Evolutionary conservation across 2,888 invertebrate genomes (phyloP).

Genomic region (Chaetoderma sp.): DNA sequence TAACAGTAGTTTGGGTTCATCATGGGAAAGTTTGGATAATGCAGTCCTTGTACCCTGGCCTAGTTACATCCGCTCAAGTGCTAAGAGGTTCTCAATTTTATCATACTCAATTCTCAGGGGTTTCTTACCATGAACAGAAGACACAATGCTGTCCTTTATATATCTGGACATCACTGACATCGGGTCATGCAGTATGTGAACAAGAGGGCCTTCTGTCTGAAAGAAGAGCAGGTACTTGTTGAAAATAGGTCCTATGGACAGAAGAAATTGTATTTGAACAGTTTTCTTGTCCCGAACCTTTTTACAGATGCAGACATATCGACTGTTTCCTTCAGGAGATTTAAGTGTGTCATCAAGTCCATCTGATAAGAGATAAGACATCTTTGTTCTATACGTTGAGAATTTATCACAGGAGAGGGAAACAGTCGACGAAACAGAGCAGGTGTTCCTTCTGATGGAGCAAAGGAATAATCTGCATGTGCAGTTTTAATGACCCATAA

Average conservation of each 20-base stretch:
- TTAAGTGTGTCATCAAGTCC: constrained; percentile 27
- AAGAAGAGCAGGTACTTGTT: constrained; percentile 29
- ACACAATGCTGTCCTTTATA: background rate
- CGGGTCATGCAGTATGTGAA: no score
- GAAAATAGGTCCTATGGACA: constrained; percentile 21
- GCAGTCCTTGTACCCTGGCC: constrained; percentile 25
- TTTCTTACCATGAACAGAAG: background rate
- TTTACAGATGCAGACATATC: constrained; percentile 28
- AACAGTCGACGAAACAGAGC: constrained; percentile 28
- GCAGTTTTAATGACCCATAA: constrained; percentile 30
- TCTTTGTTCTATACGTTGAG: constrained; percentile 29
- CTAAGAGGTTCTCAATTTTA: constrained; percentile 14
- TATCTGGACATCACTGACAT: background rate
- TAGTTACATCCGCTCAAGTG: constrained; percentile 22
- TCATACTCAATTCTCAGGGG: constrained; percentile 19
- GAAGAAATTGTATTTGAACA: constrained; percentile 31
- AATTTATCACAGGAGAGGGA: constrained; percentile 21
- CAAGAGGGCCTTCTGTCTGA: no score
- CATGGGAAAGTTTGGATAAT: constrained; percentile 16
- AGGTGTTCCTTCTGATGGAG: constrained; percentile 21
- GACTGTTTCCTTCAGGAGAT: constrained; percentile 21
- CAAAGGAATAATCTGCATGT: constrained; percentile 16
- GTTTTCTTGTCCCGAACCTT: constrained; percentile 26
- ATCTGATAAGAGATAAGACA: constrained; percentile 35
- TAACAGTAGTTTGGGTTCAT: constrained; percentile 20